These are phyloP conservation scores for Eristalis intricaria DNA, from an alignment of 2,888 invertebrate genomes.

Conservation along the genomic window DNA sequence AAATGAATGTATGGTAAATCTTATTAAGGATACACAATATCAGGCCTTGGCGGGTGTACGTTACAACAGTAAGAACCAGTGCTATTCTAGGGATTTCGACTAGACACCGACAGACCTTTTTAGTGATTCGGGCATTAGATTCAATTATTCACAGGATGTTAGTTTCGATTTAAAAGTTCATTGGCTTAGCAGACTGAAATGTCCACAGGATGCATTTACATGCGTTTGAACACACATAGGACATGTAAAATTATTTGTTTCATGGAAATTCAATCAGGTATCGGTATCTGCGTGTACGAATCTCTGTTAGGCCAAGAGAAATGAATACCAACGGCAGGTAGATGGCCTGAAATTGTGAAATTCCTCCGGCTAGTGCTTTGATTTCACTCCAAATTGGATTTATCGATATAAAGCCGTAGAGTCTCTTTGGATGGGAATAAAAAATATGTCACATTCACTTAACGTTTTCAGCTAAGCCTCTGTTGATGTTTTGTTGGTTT, in stretches of 20 bases:
- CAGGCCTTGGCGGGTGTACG: not conserved
- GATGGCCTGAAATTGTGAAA: not conserved
- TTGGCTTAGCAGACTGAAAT: not conserved
- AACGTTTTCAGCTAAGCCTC: not conserved
- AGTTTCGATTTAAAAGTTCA: not conserved
- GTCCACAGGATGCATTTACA: not conserved
- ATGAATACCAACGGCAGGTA: not conserved
- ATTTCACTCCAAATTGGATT: not conserved
- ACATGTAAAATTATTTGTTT: not conserved
- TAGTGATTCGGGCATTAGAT: not conserved
- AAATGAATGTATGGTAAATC: conserved; percentile 4
- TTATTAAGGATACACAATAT: not conserved
- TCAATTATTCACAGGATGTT: not conserved
- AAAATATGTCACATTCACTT: not conserved
- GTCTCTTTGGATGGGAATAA: not conserved
- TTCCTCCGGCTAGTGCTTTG: not conserved
- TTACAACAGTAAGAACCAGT: not conserved
- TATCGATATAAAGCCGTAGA: not conserved
- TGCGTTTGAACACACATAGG: not conserved
- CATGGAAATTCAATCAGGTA: not conserved
- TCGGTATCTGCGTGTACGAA: not conserved
- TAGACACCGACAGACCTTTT: not conserved
- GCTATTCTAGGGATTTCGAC: not conserved
- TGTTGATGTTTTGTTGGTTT: not conserved
- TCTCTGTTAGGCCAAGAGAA: not conserved